Evolutionary conservation across 2,113 vertebrate species (phyloP).

Genomic region (Limnothrissa miodon): DNA sequence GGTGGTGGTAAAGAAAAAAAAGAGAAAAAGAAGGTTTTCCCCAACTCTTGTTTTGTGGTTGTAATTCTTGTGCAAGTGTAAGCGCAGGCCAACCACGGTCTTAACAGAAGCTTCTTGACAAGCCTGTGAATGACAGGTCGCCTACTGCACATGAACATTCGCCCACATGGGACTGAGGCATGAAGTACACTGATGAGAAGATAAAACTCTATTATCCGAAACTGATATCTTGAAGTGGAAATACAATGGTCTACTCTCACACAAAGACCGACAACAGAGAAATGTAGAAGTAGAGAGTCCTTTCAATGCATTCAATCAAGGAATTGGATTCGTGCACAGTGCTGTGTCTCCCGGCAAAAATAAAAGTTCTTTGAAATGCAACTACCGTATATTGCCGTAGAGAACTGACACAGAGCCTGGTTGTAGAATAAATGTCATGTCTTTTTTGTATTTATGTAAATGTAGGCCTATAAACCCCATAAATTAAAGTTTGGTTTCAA

Average conservation of each 20-base stretch:
- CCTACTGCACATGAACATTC: too few species aligned
- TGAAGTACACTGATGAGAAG: not conserved
- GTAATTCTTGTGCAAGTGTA: not conserved
- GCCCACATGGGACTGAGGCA: not conserved
- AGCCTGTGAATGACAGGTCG: not conserved
- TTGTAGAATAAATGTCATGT: not conserved
- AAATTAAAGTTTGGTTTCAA: not conserved
- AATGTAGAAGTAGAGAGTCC: not conserved
- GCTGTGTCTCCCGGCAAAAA: not conserved
- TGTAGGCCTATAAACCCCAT: not conserved
- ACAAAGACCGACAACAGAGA: not conserved
- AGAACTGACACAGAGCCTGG: not conserved
- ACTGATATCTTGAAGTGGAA: not conserved
- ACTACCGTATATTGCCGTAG: not conserved
- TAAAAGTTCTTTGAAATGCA: not conserved
- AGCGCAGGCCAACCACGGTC: not conserved
- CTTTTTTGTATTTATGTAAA: too few species aligned
- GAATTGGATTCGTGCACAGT: not conserved
- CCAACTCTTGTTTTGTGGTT: slow-evolving; percentile 19
- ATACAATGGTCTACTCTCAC: not conserved
- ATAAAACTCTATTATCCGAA: not conserved
- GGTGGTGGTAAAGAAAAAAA: not conserved
- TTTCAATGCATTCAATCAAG: not conserved
- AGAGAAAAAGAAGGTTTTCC: slow-evolving; percentile 23
- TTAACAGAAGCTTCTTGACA: not conserved